Base-by-base conservation (phyloP, 2,797 vertebrate genomes). In the Pyrocephalus nanus region DNA sequence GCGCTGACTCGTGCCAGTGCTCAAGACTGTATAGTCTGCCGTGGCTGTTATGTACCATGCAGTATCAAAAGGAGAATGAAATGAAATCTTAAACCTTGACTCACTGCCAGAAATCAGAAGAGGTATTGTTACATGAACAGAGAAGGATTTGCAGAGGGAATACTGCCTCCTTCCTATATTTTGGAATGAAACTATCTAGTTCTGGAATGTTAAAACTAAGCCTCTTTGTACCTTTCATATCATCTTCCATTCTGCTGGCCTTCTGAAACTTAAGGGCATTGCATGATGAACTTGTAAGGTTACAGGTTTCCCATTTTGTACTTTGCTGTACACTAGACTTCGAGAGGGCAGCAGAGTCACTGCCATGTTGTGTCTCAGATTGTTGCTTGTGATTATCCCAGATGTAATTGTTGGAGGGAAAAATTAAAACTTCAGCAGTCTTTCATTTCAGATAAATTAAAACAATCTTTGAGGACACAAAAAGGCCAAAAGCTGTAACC, bases 311-410 rank as follows among this genome's bases (percentile, higher is more conserved):
- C 70, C n/a, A 20, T 29, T 88, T 40, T 43, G 50, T 62, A 23
- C 26, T 40, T 47, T 1, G 10, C 74, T 51, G 23, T 40, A n/a
- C 42, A 30, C 40, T 40, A 29, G 34, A 45, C 25, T 72, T 74
- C 32, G 58, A 84, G 67, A 55, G 66, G 53, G 32, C 62, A 64
- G 67, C 36, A 69, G 61, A 36, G 65, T 81, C 80, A 36, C 58
- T 66, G 65, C 76, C 11, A 5, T 48, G 62, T 58, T 40, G 43
- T 66, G 50, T 50, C 45, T 84, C 40, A 50, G 34, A 62, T 48
- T 62, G 65, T 42, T 87, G 48, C 57, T 61, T 72, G 38, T 71
- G 60, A 81, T 72, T 85, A 75, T 62, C 74, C 50, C 64, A 76
- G 32, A n/a, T 34, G 34, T 45, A 48, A 47, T 54, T 51, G 25